Base-by-base conservation (phyloP, 1,140 invertebrate species). In the Palaemon carinicauda region DNA sequence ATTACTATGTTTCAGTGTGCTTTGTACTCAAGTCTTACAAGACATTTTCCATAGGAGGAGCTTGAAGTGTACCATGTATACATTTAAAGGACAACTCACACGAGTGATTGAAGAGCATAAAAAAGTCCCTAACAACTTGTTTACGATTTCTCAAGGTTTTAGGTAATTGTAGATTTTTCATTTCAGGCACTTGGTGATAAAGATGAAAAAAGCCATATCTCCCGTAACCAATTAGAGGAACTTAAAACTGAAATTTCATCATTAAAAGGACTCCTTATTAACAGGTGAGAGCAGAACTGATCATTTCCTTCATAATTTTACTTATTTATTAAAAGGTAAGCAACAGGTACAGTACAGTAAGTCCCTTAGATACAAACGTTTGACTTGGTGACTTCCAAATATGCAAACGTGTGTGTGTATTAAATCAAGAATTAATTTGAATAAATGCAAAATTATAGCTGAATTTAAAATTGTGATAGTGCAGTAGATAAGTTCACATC, bases 181-280 rank as follows among this genome's bases (percentile, higher is more conserved):
- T 60, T 56, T 33, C 82, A 83, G 82, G 53, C 82, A 9, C 73
- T 83, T 12, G 60, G 31, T 24, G 24, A 29, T 52, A 56, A 41
- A 24, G 82, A 77, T 60, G 82, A 56, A n/a, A 83, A 60, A 75
- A 53, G 4, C 15, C 50, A 69, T 56, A 33, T 54, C 4, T 56
- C 53, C 27, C 78, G 53, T 31, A 75, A 75, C 31, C 82, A 83
- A 33, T 17, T 83, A 9, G 82, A 83, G 12, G 65, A 83, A 24
- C 12, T 83, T 7, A 83, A 56, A 53, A 50, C 19, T 41, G 82
- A 83, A 60, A 56, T 83, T 21, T 31, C 82, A 19, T 83, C 82
- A 27, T 17, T 83, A 21, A 83, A 83, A 73, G 82, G 82, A 12
- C 82, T 83, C 15, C 82, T 83, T 53, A 83, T 83, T 31, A 83